Base-by-base conservation (phyloP, 2,797 vertebrate species). In the Morelia viridis region DNA sequence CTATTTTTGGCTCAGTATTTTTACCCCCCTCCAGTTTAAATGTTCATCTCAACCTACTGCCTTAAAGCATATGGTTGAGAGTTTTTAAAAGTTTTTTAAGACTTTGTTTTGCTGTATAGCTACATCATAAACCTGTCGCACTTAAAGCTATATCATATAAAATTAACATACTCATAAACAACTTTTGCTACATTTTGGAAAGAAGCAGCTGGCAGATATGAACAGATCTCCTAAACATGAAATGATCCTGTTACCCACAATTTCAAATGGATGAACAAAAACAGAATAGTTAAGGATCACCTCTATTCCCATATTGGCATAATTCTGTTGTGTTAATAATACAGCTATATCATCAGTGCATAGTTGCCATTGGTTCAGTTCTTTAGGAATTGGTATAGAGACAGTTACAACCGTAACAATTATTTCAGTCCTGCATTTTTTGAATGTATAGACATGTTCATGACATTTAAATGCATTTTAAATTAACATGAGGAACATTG, bases 91-190 rank as follows among this genome's bases (percentile, higher is more conserved):
- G 96, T 95, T 96, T 97, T 97, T 97, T 96, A 95, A 96, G 95
- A 97, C 94, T 88, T 89, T 94, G 93, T 92, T 97, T 97, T 97
- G 97, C 80, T 0, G 93, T 94, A 93, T 94, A 95, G 94, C 95
- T 96, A 96, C 96, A 97, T 96, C 97, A 97, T 97, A 97, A 97
- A 97, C 94, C 97, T 97, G 96, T 97, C 97, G 94, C 96, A 71
- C 93, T 97, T 97, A 97, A 90, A 94, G 96, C 95, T 94, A 93
- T 96, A 97, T 97, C 96, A 97, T 95, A 92, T 97, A 97, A 97
- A 97, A 96, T 97, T 95, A 95, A 94, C 92, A 89, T 94, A 94
- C 96, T 97, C 97, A 95, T 97, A 98, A 97, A 97, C 97, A 98
- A 94, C 85, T 90, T 95, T 97, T 96, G 84, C 89, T 94, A 95